phyloP scores from a whole-genome alignment of 2,888 invertebrate species.

The Drosophila paramelanica region DNA sequence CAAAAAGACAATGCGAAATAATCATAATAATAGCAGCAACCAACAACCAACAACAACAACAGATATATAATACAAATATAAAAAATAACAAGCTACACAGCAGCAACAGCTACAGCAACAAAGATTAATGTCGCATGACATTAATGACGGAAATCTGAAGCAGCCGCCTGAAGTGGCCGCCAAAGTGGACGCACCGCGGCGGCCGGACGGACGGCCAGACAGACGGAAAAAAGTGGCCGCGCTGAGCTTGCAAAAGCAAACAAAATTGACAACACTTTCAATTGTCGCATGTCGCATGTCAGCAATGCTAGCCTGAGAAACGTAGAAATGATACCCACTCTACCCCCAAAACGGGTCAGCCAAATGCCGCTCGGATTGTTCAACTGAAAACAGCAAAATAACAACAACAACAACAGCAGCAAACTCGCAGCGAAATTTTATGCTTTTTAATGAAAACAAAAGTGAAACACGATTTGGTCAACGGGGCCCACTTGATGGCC shows the following conservation, averaged over 20 bases:
- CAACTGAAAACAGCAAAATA: constrained; percentile 22
- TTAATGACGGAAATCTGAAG: constrained; percentile 76
- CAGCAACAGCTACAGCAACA: constrained; percentile 31
- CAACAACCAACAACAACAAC: constrained; percentile 12
- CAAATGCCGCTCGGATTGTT: constrained; percentile 33
- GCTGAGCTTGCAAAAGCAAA: constrained; percentile 14
- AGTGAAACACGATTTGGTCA: constrained; percentile 62
- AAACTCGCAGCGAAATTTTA: constrained; percentile 27
- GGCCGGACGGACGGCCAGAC: constrained; percentile 7
- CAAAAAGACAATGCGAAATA: constrained; percentile 61
- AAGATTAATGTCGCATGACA: constrained; percentile 78
- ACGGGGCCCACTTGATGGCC: constrained; percentile 33
- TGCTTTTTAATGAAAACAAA: constrained; percentile 69
- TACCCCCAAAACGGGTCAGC: constrained; percentile 22
- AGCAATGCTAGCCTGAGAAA: constrained; percentile 39
- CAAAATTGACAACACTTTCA: constrained; percentile 75
- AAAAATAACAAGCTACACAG: constrained; percentile 45
- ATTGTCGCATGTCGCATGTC: constrained; percentile 66
- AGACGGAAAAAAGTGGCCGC: constrained; percentile 6
- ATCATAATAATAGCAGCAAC: constrained; percentile 43
- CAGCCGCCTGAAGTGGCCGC: constrained; percentile 52
- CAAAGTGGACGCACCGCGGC: constrained; percentile 44
- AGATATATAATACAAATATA: constrained; percentile 11
- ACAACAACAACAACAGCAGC: background rate
- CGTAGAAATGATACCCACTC: constrained; percentile 21